Evolutionary conservation across 2,797 vertebrate species (phyloP), one percentile per base, ranked within the genome.

Genomic region (Pyrocephalus nanus): DNA sequence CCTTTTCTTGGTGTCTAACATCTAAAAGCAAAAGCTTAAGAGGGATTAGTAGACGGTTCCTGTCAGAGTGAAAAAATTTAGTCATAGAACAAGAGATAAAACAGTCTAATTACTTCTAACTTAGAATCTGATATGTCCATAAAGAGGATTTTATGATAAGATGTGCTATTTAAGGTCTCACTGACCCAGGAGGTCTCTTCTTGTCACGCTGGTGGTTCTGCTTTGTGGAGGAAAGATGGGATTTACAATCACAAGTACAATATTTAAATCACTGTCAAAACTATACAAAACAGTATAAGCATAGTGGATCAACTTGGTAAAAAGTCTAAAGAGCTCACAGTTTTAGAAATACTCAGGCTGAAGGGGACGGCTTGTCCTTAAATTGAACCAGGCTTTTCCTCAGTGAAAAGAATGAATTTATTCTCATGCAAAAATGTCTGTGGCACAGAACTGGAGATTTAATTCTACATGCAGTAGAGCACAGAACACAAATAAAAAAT

Each of bases 391-490:
- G 42, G 26, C 34, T 84, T 62, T 88, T 76, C 58, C 66, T 67
- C 23, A 7, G 50, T 76, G 55, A 57, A 84, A 57, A 85, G 19
- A 67, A 74, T 30, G 16, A 62, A 92, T 90, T 62, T 83, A 77
- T 94, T 90, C 48, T 90, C 61, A 75, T 88, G 67, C 62, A 90
- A 51, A 92, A 86, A 19, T 54, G 32, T 83, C 86, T 74, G 74
- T 61, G 66, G 60, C 47, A 70, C 60, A 69, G 79, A 96, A 67
- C 21, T 72, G 94, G 90, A 91, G 78, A 82, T 96, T 95, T 88
- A 95, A 97, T 96, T 97, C 95, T 88, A 50, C 75, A 87, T 90
- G 85, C 96, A 96, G 94, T 58, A 93, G 87, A 96, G 95, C 84
- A 97, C 92, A 86, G 86, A 82, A 73, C 57, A 91, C 54, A 94